Evolutionary conservation across 2,797 vertebrate genomes (phyloP).

Genomic region (Muraenolepis orangiensis): DNA sequence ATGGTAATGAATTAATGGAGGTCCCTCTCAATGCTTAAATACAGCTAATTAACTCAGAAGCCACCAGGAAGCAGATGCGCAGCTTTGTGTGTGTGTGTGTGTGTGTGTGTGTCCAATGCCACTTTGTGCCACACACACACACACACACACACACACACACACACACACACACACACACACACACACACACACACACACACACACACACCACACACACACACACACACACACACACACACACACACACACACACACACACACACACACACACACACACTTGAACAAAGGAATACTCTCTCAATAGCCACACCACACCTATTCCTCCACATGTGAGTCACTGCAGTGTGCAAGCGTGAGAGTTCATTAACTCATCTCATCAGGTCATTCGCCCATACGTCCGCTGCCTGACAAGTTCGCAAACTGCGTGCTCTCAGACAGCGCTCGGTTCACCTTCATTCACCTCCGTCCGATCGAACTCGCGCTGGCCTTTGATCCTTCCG

Average conservation of each 20-base stretch:
- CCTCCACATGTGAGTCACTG: not conserved
- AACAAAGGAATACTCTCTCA: no score
- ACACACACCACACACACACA: not conserved
- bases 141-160: slow-evolving; percentile 18
- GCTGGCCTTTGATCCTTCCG: slow-evolving; percentile 51
- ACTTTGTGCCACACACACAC: slow-evolving; percentile 47
- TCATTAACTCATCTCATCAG: not conserved
- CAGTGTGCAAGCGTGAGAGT: not conserved
- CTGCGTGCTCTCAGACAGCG: not conserved
- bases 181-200: slow-evolving; percentile 12
- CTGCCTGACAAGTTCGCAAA: not conserved
- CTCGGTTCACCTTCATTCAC: not conserved
- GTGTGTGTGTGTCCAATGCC: slow-evolving; percentile 31
- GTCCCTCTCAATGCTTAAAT: slow-evolving; percentile 65
- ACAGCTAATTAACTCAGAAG: slow-evolving; percentile 66
- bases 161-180: slow-evolving; percentile 27
- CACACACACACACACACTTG: slow-evolving; percentile 7
- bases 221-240: not conserved
- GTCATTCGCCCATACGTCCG: not conserved
- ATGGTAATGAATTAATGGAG: slow-evolving; percentile 80
- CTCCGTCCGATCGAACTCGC: slow-evolving; percentile 44
- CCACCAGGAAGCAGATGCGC: slow-evolving; percentile 55
- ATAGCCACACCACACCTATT: not conserved
- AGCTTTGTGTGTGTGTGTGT: slow-evolving; percentile 28
- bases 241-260: slow-evolving; percentile 7